Evolutionary conservation across 2,888 invertebrate genomes (phyloP), one percentile per base, ranked within the genome.

Genomic region (Leistus spinibarbis): DNA sequence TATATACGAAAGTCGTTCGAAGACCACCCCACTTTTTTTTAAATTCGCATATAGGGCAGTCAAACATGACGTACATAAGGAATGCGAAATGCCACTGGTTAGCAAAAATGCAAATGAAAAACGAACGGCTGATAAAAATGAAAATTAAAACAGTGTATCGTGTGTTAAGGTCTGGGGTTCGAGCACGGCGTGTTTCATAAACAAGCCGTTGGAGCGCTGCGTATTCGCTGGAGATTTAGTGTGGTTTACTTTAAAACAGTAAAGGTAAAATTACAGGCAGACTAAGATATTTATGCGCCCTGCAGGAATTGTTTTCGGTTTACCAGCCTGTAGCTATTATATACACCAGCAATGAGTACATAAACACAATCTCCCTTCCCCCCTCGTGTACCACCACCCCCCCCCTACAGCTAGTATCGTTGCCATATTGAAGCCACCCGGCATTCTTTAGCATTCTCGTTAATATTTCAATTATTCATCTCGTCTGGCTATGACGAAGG

Each of bases 181-280:
- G 40, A 40, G 10, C 40, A 40, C 40, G 40, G 13, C 13, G 40
- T 40, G 7, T 3, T 40, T 40, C 40, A 40, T 40, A 40, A 40
- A 40, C 40, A 40, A 40, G 40, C 40, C 40, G 40, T 13, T 40
- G 13, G 40, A 40, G 40, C 40, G 60, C 22, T 13, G 60, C 60
- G 60, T 60, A 60, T 22, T 22, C 83, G 79, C 79, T 70, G 77
- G 82, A 83, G 83, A 82, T 82, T 83, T 83, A 83, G 80, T 80
- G 82, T 81, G 84, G 84, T 84, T 83, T 83, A 83, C 83, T 83
- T 84, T 84, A 81, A 83, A 84, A 84, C 84, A 83, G 83, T 84
- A 83, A 84, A 83, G 83, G 84, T 83, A 80, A 82, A 84, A 85
- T 85, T 84, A 84, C 84, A 83, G 83, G 83, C 82, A 82, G 82